phyloP scores from a whole-genome alignment of 2,113 vertebrate genomes.

The Archilochus colubris region DNA sequence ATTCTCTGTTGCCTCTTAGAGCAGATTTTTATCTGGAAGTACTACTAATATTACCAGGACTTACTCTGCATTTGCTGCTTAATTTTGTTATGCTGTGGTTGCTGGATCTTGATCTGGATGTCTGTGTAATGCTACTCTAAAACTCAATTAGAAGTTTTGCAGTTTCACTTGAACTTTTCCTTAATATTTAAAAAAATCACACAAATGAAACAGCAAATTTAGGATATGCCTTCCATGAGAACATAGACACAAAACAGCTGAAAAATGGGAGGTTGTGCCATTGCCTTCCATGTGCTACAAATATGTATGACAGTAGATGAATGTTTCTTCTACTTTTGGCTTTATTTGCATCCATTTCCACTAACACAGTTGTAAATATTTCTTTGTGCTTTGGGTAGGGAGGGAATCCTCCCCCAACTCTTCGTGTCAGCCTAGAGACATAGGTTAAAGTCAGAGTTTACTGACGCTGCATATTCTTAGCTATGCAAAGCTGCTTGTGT shows the following conservation, averaged over 20 bases:
- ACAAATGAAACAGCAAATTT: background rate
- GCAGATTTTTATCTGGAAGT: background rate
- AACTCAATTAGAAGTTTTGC: background rate
- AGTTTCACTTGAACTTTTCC: background rate
- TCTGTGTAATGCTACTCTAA: background rate
- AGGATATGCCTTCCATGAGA: background rate
- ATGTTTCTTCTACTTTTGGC: background rate
- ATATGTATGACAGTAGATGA: background rate
- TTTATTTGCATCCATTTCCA: background rate
- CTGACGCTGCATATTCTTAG: accelerated
- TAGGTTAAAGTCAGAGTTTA: background rate
- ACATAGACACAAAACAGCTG: background rate
- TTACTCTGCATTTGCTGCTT: background rate
- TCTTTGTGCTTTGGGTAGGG: background rate
- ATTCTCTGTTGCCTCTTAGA: background rate
- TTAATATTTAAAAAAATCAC: background rate
- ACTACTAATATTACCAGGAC: background rate
- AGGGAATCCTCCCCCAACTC: background rate
- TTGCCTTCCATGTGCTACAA: background rate
- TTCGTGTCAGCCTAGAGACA: background rate
- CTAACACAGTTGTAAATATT: background rate
- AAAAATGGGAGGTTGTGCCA: background rate
- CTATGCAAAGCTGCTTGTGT: background rate
- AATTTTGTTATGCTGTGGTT: background rate
- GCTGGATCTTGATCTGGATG: background rate